Conservation (phyloP, 2,113 vertebrate genomes). For the Tringa solitaria region DNA sequence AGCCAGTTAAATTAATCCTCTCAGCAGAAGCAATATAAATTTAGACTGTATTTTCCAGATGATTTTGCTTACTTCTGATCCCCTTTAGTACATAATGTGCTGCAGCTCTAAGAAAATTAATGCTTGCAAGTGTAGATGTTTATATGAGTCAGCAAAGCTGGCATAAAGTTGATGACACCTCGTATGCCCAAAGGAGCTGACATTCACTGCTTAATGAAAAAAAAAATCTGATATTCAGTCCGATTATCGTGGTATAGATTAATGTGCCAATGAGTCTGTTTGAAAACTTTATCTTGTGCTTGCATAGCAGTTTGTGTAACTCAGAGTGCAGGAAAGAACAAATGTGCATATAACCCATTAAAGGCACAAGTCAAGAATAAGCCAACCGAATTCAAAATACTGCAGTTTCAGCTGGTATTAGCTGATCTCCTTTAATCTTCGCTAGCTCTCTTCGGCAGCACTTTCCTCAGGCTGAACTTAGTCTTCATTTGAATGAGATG, state of each 20-base stretch:
- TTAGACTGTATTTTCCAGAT: conserved; percentile 47
- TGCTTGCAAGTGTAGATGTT: conserved; percentile 58
- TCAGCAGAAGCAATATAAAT: conserved; percentile 54
- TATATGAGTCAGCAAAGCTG: conserved; percentile 64
- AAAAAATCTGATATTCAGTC: conserved; percentile 5
- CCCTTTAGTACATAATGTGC: conserved; percentile 50
- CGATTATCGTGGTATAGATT: conserved; percentile 36
- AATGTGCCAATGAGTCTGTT: conserved; percentile 20
- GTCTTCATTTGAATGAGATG: background rate
- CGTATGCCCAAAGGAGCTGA: conserved; percentile 42
- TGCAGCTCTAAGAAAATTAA: conserved; percentile 54
- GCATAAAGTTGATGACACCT: conserved; percentile 56
- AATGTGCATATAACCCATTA: conserved; percentile 1
- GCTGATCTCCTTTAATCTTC: conserved; percentile 18
- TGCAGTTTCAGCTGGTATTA: conserved; percentile 9
- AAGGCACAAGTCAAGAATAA: conserved; percentile 27
- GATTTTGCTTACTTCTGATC: conserved; percentile 64
- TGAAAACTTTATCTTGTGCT: conserved; percentile 56
- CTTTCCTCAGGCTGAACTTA: background rate
- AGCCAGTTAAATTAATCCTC: conserved; percentile 47
- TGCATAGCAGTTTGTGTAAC: conserved; percentile 53
- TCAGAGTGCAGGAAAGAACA: conserved; percentile 32
- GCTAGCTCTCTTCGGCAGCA: background rate
- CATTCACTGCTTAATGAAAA: conserved; percentile 46
- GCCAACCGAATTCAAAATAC: background rate